These are phyloP conservation scores for Imbricaverruca yamaguchii DNA, from an alignment of 2,888 invertebrate genomes.

Conservation along the genomic window DNA sequence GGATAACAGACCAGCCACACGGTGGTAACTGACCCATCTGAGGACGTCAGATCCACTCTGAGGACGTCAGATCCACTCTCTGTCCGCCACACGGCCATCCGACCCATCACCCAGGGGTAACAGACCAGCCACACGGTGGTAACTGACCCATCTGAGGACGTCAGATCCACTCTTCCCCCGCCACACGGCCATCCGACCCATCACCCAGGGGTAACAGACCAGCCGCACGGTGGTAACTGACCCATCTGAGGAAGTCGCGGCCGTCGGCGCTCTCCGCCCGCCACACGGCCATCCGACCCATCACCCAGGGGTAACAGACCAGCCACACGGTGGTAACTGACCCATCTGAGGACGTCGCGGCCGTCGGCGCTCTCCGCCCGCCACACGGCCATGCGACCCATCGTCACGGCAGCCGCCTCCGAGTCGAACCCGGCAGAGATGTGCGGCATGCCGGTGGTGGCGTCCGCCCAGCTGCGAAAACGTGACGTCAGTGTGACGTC, in stretches of 20 bases:
- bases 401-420: slow-evolving; percentile 94
- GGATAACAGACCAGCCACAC: too few species aligned
- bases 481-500: too few species aligned
- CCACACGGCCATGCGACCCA: slow-evolving; percentile 94
- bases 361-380: slow-evolving; percentile 87
- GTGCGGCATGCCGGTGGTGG: slow-evolving; percentile 69
- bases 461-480: slow-evolving; percentile 81
- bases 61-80: slow-evolving; percentile 95
- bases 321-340: neutral
- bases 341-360: slow-evolving; percentile 96
- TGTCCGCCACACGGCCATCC: slow-evolving; percentile 91
- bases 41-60: slow-evolving; percentile 77
- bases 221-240: slow-evolving; percentile 51
- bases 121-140: neutral
- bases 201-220: slow-evolving; percentile 92
- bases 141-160: slow-evolving; percentile 74
- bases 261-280: slow-evolving; percentile 87
- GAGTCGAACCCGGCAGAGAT: slow-evolving; percentile 95
- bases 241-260: slow-evolving; percentile 95
- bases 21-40: slow-evolving; percentile 19
- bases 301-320: slow-evolving; percentile 39
- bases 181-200: slow-evolving; percentile 94
- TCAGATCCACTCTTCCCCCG: slow-evolving; percentile 92
- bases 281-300: slow-evolving; percentile 94
- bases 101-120: slow-evolving; percentile 57